Base-by-base conservation (phyloP, 1,140 invertebrate genomes). In the Drosophila ohnishii region DNA sequence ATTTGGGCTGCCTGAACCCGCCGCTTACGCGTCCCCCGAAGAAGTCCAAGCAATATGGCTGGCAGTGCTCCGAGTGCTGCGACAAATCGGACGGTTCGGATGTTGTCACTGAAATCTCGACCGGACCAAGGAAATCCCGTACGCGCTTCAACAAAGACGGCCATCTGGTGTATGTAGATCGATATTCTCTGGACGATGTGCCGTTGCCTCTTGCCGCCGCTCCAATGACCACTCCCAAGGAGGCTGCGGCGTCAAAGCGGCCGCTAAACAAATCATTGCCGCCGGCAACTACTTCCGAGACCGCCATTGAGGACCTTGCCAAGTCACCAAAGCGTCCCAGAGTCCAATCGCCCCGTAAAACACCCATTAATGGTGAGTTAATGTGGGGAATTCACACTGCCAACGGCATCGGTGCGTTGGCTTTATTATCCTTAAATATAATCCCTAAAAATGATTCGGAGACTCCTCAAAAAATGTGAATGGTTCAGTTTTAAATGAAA, bases 1-100 rank as follows among this genome's bases (percentile, higher is more conserved):
- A 99, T 93, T 92, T 99, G 50, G 95, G 96, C 48, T 99, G 98
- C 93, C 93, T 99, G 47, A 96, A 97, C 90, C 98, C 98, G 22
- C 97, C 97, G 14, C 92, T 99, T 7, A 96, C 96, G 13, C 94
- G 97, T 53, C 96, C 99, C 92, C 98, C 98, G 1, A 98, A 97
- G 91, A 98, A 98, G 93, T 97, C 97, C 25, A 98, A 98, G 92
- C 94, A 96, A 5, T 94, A 97, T 94, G 97, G 97, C 80, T 99
- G 98, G 98, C 96, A 97, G 93, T 97, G 96, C 90, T 97, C 96
- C 1, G 96, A 97, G 91, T 97, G 96, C 82, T 97, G 96, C 83
- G 96, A 97, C 89, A 97, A 97, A 80, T 96, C 95, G 2, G 96
- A 96, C 3, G 95, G 95, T 51, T 96, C 96, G 1, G 95, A 96